Conservation (phyloP, 2,797 vertebrate genomes). For the Lepus townsendii region DNA sequence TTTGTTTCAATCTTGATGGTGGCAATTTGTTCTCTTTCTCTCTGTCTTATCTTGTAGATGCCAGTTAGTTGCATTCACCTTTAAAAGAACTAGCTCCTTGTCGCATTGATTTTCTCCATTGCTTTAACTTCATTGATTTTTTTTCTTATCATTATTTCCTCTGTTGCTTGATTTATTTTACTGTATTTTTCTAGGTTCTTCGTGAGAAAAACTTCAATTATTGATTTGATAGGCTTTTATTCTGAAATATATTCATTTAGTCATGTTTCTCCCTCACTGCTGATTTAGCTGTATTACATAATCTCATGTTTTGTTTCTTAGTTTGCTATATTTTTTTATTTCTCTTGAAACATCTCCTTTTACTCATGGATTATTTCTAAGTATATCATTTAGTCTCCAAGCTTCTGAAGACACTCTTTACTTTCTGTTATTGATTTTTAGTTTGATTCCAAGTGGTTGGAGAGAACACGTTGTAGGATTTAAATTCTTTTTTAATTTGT, state of each 20-base stretch:
- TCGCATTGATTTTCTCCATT: neutral
- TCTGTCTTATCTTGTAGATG: neutral
- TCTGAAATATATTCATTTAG: neutral
- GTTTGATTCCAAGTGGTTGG: neutral
- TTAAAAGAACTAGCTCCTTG: neutral
- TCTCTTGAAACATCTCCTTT: neutral
- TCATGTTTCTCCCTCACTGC: neutral
- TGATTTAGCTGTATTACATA: neutral
- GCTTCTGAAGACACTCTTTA: neutral
- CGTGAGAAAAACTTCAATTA: neutral
- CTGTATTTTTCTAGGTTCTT: neutral
- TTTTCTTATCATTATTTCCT: neutral
- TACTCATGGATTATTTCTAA: neutral
- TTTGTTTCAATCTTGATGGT: no score
- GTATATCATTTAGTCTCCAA: constrained; percentile 3
- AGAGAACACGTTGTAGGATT: neutral
- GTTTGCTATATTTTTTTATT: neutral
- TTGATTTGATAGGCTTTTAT: neutral
- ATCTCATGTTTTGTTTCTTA: neutral
- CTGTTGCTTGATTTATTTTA: neutral
- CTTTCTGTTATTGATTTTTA: neutral
- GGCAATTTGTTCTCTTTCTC: neutral
- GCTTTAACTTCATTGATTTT: neutral
- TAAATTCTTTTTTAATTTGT: neutral
- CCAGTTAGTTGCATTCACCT: neutral